phyloP scores from a whole-genome alignment of 2,113 vertebrate genomes.

The Eurystomus gularis region DNA sequence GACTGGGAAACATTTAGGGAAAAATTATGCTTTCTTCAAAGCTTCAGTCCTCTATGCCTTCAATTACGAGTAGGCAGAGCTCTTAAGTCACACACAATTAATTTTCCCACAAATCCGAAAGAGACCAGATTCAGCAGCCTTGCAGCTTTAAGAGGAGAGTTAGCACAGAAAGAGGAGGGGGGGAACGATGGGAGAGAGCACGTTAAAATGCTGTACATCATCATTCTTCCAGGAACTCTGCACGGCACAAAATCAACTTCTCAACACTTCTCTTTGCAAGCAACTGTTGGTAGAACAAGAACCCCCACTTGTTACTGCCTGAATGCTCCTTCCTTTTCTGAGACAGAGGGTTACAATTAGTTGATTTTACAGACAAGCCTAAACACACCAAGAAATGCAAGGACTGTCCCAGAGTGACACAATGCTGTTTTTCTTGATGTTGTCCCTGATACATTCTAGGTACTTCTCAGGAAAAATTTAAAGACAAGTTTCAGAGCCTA shows the following conservation, averaged over 20 bases:
- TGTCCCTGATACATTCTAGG: not conserved
- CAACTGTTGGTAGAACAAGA: constrained; percentile 10
- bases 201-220: constrained; percentile 10
- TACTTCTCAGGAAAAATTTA: not conserved
- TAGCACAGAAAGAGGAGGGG: not conserved
- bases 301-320: not conserved
- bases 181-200: not conserved
- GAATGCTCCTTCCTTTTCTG: not conserved
- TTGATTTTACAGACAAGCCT: not conserved
- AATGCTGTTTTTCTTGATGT: not conserved
- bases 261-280: not conserved
- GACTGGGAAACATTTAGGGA: constrained; percentile 45
- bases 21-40: constrained; percentile 60
- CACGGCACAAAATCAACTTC: constrained; percentile 1
- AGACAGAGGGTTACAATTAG: not conserved
- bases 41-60: constrained; percentile 43
- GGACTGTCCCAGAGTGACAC: not conserved
- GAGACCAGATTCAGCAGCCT: constrained; percentile 25
- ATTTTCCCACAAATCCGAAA: constrained; percentile 45
- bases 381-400: not conserved
- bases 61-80: constrained; percentile 55
- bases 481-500: not conserved
- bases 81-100: constrained; percentile 57
- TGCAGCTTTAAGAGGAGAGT: constrained; percentile 23
- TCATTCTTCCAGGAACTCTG: not conserved